These are phyloP conservation scores for Xerus rutilus DNA, from an alignment of 2,797 vertebrate species.

Conservation along the genomic window DNA sequence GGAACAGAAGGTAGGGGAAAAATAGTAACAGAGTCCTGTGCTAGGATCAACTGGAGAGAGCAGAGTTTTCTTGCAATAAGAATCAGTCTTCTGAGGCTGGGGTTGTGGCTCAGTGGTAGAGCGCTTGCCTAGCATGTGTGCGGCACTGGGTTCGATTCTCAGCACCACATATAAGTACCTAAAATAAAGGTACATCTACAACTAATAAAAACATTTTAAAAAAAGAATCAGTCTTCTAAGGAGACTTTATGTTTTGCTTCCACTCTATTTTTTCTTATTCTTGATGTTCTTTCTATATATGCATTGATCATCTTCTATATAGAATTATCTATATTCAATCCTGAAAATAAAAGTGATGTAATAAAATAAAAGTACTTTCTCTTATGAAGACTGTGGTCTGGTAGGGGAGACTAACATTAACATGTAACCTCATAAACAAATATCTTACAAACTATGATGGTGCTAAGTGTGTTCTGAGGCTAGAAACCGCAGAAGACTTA, in stretches of 20 bases:
- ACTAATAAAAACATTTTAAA: too few relatives aligned
- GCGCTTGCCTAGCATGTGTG: too few relatives aligned
- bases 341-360: constrained; percentile 8
- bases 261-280: neutral
- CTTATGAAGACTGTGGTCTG: neutral
- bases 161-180: too few relatives aligned
- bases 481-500: neutral
- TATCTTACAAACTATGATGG: neutral
- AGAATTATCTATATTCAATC: neutral
- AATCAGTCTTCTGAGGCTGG: neutral
- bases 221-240: neutral
- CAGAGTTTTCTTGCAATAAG: neutral
- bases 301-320: neutral
- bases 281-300: neutral
- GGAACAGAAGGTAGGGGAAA: neutral
- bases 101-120: too few relatives aligned
- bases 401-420: neutral
- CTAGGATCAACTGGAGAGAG: neutral
- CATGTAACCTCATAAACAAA: neutral
- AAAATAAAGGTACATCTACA: too few relatives aligned
- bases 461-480: neutral
- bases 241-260: neutral
- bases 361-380: neutral
- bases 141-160: too few relatives aligned
- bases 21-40: neutral